A percentile compares a stretch with the other conserved stretches of the same genome.
These are phyloP conservation scores for Tipula lateralis DNA, from an alignment of 2,888 invertebrate genomes.

Conservation along the genomic window DNA sequence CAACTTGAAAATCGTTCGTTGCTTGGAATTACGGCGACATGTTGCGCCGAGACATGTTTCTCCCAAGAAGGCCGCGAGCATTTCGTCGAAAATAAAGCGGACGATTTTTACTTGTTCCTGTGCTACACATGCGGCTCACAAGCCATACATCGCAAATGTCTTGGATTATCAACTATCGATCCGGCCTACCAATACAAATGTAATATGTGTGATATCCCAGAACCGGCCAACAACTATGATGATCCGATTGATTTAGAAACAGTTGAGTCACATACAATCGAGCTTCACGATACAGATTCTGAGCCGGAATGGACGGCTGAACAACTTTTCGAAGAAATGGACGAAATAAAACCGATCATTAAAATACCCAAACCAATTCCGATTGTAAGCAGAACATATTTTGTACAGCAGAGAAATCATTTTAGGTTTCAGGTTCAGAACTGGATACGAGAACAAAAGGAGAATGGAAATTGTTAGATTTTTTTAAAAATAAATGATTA, in stretches of 20 bases:
- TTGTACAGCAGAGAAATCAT: background rate
- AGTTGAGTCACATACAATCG: background rate
- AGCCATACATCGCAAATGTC: background rate
- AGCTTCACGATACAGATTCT: background rate
- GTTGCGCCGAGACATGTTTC: background rate
- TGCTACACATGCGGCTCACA: background rate
- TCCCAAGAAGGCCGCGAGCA: background rate
- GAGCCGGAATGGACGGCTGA: background rate
- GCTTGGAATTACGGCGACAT: background rate
- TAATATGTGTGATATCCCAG: background rate
- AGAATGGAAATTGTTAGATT: background rate
- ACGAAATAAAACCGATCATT: background rate
- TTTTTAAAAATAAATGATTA: background rate
- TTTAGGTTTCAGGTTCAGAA: background rate
- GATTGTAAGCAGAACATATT: background rate
- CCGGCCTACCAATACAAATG: background rate
- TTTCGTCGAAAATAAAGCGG: background rate
- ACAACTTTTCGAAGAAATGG: slow-evolving; percentile 13
- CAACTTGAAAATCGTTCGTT: background rate
- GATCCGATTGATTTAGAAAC: background rate
- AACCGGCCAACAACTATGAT: background rate
- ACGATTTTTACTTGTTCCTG: background rate
- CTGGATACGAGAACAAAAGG: background rate
- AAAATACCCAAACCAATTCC: slow-evolving; percentile 14
- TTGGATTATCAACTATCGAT: background rate